phyloP scores from a whole-genome alignment of 2,113 vertebrate genomes.

The Pavo muticus region DNA sequence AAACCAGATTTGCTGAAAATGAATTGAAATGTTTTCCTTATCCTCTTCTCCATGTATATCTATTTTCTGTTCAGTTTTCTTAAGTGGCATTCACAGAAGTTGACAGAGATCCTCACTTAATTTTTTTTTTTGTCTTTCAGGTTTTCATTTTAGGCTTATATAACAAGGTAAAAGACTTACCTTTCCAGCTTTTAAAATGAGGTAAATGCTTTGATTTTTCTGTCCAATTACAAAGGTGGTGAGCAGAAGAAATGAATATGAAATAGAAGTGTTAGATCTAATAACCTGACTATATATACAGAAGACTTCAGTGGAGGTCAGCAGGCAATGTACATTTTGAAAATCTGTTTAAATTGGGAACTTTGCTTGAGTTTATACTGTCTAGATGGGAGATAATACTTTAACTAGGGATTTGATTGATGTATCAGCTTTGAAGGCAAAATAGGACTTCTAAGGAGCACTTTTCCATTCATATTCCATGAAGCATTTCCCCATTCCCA shows the following conservation, averaged over 20 bases:
- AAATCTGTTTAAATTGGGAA: neutral
- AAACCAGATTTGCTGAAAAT: slow-evolving; percentile 62
- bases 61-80: slow-evolving; percentile 33
- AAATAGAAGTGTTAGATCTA: neutral
- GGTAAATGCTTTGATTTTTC: neutral
- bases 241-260: neutral
- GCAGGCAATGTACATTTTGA: neutral
- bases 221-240: neutral
- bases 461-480: neutral
- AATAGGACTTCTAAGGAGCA: neutral
- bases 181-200: neutral
- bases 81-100: slow-evolving; percentile 39
- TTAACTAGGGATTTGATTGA: neutral
- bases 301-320: neutral
- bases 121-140: slow-evolving; percentile 27
- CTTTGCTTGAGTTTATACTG: neutral
- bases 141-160: slow-evolving; percentile 8
- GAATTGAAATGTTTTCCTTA: slow-evolving; percentile 58
- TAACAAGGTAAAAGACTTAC: neutral
- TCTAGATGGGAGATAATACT: neutral
- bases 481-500: neutral
- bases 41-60: neutral
- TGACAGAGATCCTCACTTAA: slow-evolving; percentile 40
- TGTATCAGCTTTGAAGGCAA: neutral
- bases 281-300: neutral